These are phyloP conservation scores for Poecilobothrus nobilitatus DNA, from an alignment of 2,888 invertebrate species.

Conservation along the genomic window DNA sequence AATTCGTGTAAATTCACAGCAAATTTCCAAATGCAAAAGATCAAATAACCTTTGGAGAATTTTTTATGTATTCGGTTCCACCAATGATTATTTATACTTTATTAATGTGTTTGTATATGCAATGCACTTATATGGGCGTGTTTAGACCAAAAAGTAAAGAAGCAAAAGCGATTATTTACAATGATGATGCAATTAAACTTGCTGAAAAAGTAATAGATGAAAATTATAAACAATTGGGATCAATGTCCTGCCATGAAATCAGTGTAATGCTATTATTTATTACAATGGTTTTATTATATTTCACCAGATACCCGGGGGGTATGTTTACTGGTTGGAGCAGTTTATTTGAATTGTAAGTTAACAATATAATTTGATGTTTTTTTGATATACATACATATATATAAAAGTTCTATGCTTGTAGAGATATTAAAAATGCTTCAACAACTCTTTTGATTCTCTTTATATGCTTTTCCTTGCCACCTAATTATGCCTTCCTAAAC, in stretches of 20 bases:
- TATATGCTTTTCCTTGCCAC: slow-evolving; percentile 74
- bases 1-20: slow-evolving; percentile 43
- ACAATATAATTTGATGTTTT: background rate
- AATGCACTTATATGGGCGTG: slow-evolving; percentile 72
- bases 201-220: slow-evolving; percentile 65
- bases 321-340: slow-evolving; percentile 83
- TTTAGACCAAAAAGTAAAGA: slow-evolving; percentile 59
- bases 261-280: slow-evolving; percentile 66
- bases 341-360: slow-evolving; percentile 42
- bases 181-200: slow-evolving; percentile 56
- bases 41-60: slow-evolving; percentile 58
- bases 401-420: slow-evolving; percentile 26
- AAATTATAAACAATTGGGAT: slow-evolving; percentile 70
- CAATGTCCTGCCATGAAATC: slow-evolving; percentile 68
- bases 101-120: slow-evolving; percentile 68
- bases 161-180: slow-evolving; percentile 53
- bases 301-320: slow-evolving; percentile 80
- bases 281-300: slow-evolving; percentile 73
- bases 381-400: too few relatives aligned
- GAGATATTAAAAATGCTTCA: slow-evolving; percentile 68
- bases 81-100: slow-evolving; percentile 72
- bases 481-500: slow-evolving; percentile 64
- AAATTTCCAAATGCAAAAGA: slow-evolving; percentile 53
- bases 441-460: slow-evolving; percentile 76
- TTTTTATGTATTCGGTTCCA: slow-evolving; percentile 85